Evolutionary conservation across 2,888 invertebrate species (phyloP).

Genomic region (Seladonia tumulorum): DNA sequence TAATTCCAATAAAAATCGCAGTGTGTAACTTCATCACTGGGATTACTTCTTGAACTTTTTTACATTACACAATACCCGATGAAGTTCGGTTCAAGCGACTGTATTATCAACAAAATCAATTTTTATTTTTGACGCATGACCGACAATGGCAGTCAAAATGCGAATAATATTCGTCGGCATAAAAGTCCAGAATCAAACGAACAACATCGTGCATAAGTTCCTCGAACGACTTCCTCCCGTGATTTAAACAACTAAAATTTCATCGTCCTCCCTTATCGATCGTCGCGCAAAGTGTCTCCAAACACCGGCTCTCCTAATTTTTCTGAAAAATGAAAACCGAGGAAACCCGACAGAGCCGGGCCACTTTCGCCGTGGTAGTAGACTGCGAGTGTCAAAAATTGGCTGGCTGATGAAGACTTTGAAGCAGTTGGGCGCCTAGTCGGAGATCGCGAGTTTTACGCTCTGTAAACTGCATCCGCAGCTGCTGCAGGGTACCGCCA

Average conservation of each 20-base stretch:
- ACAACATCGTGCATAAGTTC: background rate
- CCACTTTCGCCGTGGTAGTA: background rate
- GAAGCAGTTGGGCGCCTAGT: constrained; percentile 29
- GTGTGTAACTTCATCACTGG: too few relatives aligned
- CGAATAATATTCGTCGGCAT: too few relatives aligned
- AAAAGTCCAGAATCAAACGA: background rate
- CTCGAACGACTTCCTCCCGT: background rate
- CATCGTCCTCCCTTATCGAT: background rate
- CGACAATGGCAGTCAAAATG: too few relatives aligned
- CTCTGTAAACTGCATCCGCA: constrained; percentile 4
- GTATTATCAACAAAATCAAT: too few relatives aligned
- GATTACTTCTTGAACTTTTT: too few relatives aligned
- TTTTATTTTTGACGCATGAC: too few relatives aligned
- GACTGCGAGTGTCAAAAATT: constrained; percentile 42
- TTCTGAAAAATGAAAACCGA: background rate
- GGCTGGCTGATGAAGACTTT: constrained; percentile 32
- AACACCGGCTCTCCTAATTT: background rate
- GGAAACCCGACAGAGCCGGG: background rate
- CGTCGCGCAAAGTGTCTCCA: background rate
- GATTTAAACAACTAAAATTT: background rate
- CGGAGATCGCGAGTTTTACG: constrained; percentile 34
- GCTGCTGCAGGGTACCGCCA: constrained; percentile 41
- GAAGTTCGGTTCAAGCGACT: too few relatives aligned
- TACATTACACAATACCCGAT: too few relatives aligned
- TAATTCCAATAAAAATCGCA: too few relatives aligned